These are phyloP conservation scores for Neodon shergylaensis DNA, from an alignment of 2,113 vertebrate species.

Conservation along the genomic window DNA sequence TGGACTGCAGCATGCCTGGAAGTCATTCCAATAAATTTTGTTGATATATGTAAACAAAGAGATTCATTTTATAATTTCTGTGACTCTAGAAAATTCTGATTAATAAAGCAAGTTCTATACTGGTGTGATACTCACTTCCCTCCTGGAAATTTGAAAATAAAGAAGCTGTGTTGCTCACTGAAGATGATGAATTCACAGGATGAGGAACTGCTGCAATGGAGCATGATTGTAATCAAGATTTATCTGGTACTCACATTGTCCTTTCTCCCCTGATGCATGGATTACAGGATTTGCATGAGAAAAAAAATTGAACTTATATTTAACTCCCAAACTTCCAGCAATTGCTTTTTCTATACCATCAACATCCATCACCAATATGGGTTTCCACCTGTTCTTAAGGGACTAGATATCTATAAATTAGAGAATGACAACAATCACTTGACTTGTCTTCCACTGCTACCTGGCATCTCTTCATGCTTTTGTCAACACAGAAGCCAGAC, in stretches of 20 bases:
- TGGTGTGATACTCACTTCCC: fast-evolving
- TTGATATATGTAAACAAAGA: not conserved
- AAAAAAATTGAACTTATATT: not conserved
- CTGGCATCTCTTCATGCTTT: not conserved
- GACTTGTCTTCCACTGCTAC: not conserved
- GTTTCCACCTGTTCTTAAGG: not conserved
- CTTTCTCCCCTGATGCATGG: not conserved
- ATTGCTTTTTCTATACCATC: not conserved
- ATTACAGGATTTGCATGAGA: not conserved
- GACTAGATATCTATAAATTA: not conserved
- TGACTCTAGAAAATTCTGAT: not conserved
- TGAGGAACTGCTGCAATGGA: not conserved
- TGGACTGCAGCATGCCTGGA: not conserved
- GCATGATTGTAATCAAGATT: not conserved
- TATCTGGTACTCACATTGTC: not conserved
- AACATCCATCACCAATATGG: not conserved
- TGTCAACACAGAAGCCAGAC: not conserved
- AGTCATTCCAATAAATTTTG: not conserved
- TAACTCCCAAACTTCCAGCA: not conserved
- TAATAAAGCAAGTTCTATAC: not conserved
- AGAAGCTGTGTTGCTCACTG: not conserved
- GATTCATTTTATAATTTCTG: not conserved
- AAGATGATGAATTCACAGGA: not conserved
- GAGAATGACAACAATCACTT: not conserved
- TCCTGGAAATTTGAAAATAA: not conserved